Percentiles rank a stretch among this genome's conserved stretches.
Evolutionary conservation across 2,113 vertebrate genomes (phyloP).

Genomic region (Tachysurus vachellii): DNA sequence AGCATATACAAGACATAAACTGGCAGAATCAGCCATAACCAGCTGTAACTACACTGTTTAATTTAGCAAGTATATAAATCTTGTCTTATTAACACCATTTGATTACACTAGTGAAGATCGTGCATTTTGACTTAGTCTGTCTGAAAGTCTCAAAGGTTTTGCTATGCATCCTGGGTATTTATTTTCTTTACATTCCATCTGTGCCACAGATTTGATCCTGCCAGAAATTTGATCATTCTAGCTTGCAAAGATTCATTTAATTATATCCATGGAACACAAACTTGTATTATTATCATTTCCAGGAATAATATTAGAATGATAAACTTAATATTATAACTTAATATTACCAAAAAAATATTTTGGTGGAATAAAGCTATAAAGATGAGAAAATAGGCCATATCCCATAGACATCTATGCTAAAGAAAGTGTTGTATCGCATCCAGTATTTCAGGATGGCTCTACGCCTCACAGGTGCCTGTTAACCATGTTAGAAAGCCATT

Average conservation of each 20-base stretch:
- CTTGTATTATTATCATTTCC: slow-evolving; percentile 9
- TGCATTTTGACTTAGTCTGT: not conserved
- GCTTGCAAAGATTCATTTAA: not conserved
- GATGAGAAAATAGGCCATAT: not conserved
- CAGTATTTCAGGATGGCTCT: slow-evolving; percentile 46
- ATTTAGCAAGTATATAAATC: not conserved
- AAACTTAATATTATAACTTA: no score
- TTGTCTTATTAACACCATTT: not conserved
- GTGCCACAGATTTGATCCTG: slow-evolving; percentile 1
- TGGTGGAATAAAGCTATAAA: not conserved
- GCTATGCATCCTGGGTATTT: not conserved
- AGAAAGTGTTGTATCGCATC: slow-evolving; percentile 11
- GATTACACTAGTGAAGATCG: not conserved
- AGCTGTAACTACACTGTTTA: slow-evolving; percentile 5
- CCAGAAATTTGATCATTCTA: not conserved
- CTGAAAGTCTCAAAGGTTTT: not conserved
- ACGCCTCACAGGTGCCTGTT: slow-evolving; percentile 48
- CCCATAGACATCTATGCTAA: not conserved
- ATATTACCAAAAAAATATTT: no score
- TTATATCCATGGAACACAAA: not conserved
- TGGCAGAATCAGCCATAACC: slow-evolving; percentile 13
- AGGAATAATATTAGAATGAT: not conserved
- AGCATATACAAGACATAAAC: not conserved
- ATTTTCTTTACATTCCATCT: not conserved
- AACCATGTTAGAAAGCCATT: slow-evolving; percentile 46